phyloP scores from a whole-genome alignment of 2,888 invertebrate species.

The Hemicrepidius hirtus region DNA sequence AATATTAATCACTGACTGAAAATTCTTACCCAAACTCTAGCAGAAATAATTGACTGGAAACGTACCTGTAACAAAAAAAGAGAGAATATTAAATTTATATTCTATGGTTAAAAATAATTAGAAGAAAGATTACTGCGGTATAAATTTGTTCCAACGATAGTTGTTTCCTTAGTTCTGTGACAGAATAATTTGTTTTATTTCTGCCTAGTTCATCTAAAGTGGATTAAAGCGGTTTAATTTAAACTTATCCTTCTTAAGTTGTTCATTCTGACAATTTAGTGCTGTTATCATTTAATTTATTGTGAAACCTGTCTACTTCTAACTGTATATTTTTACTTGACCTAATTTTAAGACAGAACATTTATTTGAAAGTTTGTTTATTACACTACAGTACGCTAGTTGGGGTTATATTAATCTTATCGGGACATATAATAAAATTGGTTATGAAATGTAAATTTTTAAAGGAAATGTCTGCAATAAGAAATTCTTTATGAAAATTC shows the following conservation, averaged over 20 bases:
- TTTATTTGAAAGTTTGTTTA: slow-evolving; percentile 13
- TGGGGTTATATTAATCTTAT: slow-evolving; percentile 18
- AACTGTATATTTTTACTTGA: slow-evolving; percentile 20
- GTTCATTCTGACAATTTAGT: slow-evolving; percentile 28
- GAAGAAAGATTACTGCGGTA: no score
- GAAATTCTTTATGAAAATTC: no score
- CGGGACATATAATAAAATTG: background rate
- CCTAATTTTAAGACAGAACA: slow-evolving; percentile 8
- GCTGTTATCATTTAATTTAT: slow-evolving; percentile 30
- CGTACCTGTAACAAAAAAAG: no score
- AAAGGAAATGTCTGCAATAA: no score
- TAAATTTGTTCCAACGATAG: background rate
- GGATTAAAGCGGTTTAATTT: slow-evolving; percentile 19
- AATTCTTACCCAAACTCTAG: no score
- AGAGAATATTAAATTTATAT: no score
- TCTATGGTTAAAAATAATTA: no score
- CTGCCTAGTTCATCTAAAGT: background rate
- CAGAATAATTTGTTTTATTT: background rate
- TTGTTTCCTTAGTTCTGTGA: background rate
- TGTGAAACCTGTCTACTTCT: slow-evolving; percentile 15
- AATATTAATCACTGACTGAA: no score
- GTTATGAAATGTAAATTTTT: no score
- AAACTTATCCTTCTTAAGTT: slow-evolving; percentile 20
- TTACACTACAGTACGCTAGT: slow-evolving; percentile 16
- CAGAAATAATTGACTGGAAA: no score